Evolutionary conservation across 2,888 invertebrate genomes (phyloP), one percentile per base, ranked within the genome.

Genomic region (Ischnus inquisitorius): DNA sequence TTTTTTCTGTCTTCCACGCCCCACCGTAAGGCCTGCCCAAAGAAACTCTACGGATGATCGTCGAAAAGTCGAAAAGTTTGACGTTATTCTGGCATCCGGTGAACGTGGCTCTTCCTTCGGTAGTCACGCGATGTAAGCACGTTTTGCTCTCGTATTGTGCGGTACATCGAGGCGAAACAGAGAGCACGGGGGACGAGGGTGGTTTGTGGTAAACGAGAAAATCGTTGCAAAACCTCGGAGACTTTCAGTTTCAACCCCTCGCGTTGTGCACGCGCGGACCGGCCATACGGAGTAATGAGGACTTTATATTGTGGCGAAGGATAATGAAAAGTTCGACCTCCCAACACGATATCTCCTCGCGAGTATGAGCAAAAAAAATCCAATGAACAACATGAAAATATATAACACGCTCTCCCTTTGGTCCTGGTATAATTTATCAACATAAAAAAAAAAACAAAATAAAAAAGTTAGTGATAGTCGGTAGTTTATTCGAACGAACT

Each of bases 51-150:
- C 22, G 65, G 69, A 69, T 69, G 74, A 81, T 84, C 84, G 78
- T 28, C 25, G 46, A 69, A 84, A 64, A 74, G 83, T 81, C 68
- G 34, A 84, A 80, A 84, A 81, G 77, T 84, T 84, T 78, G 80
- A 80, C 77, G 80, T 62, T 72, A 64, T 68, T 41, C 72, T 48
- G 80, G 77, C 62, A 74, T 80, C 62, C 77, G 64, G 68, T 48
- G 77, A 81, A 74, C 74, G 54, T 54, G 68, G 28, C 62, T 68
- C 80, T 74, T 84, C 54, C 74, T n/a, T 14, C 19, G n/a, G 43
- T 46, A 71, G 67, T 83, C 83, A 83, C 79, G 83, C 83, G 76
- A 83, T 76, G 34, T 54, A 57, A 68, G 34, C 48, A 67, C 46
- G 51, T 48, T 8, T 72, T 77, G n/a, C 80, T 48, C 64, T 57